A percentile compares a stretch with the other conserved stretches of the same genome.
Conservation (phyloP, 2,113 vertebrate genomes). For the Passer montanus region DNA sequence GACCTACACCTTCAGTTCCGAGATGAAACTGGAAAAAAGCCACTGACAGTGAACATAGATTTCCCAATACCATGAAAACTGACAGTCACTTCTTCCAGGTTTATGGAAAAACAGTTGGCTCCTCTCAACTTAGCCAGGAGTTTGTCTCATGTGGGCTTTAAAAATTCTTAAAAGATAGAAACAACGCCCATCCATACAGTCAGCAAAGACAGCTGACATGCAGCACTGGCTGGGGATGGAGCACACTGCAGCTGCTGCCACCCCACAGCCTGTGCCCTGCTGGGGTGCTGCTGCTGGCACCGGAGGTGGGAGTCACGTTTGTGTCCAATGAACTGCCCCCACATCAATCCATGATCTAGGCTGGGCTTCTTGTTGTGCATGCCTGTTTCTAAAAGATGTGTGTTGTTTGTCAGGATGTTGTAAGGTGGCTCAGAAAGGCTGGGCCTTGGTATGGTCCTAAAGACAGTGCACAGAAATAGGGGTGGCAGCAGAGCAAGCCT, state of each 20-base stretch:
- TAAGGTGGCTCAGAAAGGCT: background rate
- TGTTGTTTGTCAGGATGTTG: background rate
- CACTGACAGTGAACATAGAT: background rate
- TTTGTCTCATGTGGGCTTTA: slow-evolving; percentile 12
- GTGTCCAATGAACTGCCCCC: background rate
- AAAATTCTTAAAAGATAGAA: background rate
- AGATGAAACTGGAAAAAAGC: background rate
- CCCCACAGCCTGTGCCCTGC: background rate
- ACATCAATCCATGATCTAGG: background rate
- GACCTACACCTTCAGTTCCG: background rate
- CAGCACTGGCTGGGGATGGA: background rate
- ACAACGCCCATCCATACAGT: background rate
- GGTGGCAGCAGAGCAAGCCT: background rate
- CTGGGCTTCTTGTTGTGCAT: background rate
- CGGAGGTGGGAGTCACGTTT: background rate
- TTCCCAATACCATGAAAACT: background rate
- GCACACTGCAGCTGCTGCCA: background rate
- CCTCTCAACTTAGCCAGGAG: background rate
- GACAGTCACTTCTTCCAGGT: background rate
- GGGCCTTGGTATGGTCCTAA: background rate
- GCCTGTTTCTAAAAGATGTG: background rate
- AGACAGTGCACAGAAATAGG: background rate
- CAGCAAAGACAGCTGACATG: background rate
- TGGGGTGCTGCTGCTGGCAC: background rate
- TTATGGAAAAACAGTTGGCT: slow-evolving; percentile 7